A percentile compares a stretch with the other conserved stretches of the same genome.
These are phyloP conservation scores for Rhabdomys pumilio DNA, from an alignment of 2,797 vertebrate genomes.

Conservation along the genomic window DNA sequence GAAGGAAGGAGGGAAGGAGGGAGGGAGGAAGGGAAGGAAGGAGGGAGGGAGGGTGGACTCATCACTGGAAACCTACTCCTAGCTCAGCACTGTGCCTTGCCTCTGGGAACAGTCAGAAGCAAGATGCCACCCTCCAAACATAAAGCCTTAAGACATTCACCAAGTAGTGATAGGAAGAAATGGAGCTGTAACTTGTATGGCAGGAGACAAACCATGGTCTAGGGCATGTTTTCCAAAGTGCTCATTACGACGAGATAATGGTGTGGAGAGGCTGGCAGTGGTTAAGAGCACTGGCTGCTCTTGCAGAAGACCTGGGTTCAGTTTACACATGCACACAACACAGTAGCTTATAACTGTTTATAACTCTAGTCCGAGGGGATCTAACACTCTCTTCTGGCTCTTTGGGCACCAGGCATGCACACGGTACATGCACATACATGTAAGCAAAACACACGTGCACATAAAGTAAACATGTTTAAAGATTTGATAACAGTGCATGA, in stretches of 20 bases:
- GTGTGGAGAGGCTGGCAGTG: background rate
- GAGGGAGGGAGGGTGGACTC: too few relatives aligned
- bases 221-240: background rate
- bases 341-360: background rate
- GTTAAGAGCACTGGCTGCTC: background rate
- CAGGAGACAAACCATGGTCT: rapidly evolving
- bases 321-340: background rate
- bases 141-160: background rate
- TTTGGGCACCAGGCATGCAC: background rate
- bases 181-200: background rate
- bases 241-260: background rate
- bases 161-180: background rate
- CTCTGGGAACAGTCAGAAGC: background rate
- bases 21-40: too few relatives aligned
- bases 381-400: background rate
- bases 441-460: background rate
- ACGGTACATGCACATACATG: background rate
- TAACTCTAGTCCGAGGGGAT: background rate
- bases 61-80: background rate
- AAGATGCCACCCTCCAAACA: background rate
- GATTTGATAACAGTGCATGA: background rate
- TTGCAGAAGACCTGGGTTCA: background rate
- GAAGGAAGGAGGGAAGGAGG: too few relatives aligned
- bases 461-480: background rate
- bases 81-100: background rate